A percentile compares a stretch with the other conserved stretches of the same genome.
These are phyloP conservation scores for Drymonia ruficornis DNA, from an alignment of 2,888 invertebrate species.

Conservation along the genomic window DNA sequence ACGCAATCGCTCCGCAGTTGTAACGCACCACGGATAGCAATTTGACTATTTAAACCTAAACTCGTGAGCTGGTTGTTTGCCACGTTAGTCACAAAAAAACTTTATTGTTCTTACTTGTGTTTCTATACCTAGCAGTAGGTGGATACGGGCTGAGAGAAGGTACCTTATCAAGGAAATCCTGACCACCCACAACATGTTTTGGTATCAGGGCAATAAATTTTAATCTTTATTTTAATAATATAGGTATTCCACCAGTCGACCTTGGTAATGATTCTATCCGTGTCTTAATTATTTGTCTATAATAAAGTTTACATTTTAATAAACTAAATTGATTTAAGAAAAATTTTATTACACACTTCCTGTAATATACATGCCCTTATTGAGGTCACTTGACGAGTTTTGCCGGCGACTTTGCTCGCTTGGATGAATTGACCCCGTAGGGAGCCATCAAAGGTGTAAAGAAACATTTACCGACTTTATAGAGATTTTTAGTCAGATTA, in stretches of 20 bases:
- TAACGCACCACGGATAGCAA: no score
- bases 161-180: neutral
- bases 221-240: neutral
- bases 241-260: neutral
- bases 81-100: no score
- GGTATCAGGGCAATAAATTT: neutral
- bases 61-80: no score
- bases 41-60: no score
- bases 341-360: slow-evolving; percentile 3
- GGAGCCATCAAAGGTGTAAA: no score
- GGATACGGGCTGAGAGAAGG: no score
- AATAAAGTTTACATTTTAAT: slow-evolving; percentile 6
- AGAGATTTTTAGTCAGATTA: no score
- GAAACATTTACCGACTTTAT: no score
- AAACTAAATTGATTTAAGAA: slow-evolving; percentile 4
- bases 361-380: neutral
- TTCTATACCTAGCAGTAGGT: no score
- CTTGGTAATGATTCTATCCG: slow-evolving; percentile 4
- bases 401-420: neutral
- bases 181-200: neutral
- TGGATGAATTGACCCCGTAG: neutral
- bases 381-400: slow-evolving; percentile 3
- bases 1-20: no score
- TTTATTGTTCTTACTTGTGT: no score
- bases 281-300: slow-evolving; percentile 7